phyloP scores from a whole-genome alignment of 2,797 vertebrate genomes.

The Peromyscus eremicus region DNA sequence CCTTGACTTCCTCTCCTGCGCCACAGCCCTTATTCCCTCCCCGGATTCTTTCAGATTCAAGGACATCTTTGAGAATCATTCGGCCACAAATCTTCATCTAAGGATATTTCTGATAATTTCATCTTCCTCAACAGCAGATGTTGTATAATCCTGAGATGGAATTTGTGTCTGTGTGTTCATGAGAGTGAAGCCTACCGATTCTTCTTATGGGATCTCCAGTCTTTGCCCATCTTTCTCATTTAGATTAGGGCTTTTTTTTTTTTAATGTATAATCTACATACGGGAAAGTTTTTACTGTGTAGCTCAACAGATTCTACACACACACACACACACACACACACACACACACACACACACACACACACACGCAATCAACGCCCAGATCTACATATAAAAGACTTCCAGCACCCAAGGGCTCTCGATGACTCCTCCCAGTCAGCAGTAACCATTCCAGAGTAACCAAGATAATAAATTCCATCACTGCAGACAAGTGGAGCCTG shows the following conservation, averaged over 20 bases:
- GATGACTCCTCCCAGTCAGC: background rate
- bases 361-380: background rate
- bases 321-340: background rate
- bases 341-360: too few species aligned
- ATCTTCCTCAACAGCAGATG: background rate
- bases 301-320: background rate
- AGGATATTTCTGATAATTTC: background rate
- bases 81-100: conserved; percentile 11
- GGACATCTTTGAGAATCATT: background rate
- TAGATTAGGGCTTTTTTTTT: background rate
- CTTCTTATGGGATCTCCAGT: conserved; percentile 4
- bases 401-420: background rate
- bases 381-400: background rate
- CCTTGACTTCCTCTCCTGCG: background rate
- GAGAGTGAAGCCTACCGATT: background rate
- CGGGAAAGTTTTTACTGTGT: background rate
- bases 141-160: background rate
- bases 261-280: background rate
- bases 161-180: background rate
- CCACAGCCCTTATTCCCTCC: background rate
- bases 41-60: background rate
- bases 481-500: background rate
- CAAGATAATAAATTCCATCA: background rate
- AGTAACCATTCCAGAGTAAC: background rate
- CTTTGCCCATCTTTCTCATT: background rate